Percentiles rank a stretch among this genome's conserved stretches.
These are phyloP conservation scores for Girardia tigrina DNA, from an alignment of 2,888 invertebrate species.

Conservation along the genomic window DNA sequence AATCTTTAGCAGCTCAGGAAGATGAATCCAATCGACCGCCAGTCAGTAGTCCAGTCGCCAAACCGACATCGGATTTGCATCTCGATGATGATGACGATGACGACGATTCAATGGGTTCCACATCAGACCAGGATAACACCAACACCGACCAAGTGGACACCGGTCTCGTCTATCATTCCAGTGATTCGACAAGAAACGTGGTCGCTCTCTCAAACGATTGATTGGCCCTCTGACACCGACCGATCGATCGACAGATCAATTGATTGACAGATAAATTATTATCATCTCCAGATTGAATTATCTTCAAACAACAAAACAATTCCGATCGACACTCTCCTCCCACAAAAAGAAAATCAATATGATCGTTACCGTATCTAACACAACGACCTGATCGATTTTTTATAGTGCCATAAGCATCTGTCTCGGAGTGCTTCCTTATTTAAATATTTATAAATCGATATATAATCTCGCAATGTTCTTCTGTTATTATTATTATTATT, in stretches of 20 bases:
- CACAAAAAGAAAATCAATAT: too few species aligned
- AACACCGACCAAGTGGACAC: neutral
- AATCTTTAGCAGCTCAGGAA: neutral
- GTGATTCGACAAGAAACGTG: neutral
- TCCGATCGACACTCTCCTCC: too few species aligned
- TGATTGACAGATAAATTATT: too few species aligned
- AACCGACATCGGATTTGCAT: conserved; percentile 2
- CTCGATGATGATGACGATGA: conserved; percentile 16
- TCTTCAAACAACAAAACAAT: too few species aligned
- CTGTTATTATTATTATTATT: neutral
- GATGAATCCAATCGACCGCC: conserved; percentile 3
- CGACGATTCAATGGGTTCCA: neutral
- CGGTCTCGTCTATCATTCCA: neutral
- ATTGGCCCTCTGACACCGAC: too few species aligned
- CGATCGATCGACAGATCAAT: too few species aligned
- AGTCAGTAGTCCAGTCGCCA: conserved; percentile 16
- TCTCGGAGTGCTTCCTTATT: conserved; percentile 7
- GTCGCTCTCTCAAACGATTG: neutral
- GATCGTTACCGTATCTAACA: too few species aligned
- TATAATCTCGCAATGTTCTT: neutral
- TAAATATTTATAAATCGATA: neutral
- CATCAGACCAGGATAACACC: neutral
- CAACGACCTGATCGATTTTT: too few species aligned
- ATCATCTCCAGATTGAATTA: neutral
- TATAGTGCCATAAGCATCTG: neutral